Conservation (phyloP, 1,140 invertebrate genomes). For the Anastatus disparis region DNA sequence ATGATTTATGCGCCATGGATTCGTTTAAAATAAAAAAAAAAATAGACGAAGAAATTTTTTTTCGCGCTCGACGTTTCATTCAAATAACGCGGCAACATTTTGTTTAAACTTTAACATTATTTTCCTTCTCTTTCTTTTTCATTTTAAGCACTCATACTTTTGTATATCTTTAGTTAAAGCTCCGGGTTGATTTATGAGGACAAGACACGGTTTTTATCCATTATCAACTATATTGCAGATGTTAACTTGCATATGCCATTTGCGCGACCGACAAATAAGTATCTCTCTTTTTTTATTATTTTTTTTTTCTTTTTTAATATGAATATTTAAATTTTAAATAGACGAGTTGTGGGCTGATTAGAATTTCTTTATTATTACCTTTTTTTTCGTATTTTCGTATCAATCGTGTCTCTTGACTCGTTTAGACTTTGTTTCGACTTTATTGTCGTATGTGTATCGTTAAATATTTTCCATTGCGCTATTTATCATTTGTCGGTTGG, state of each 20-base stretch:
- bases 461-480: background rate
- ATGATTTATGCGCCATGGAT: constrained; percentile 11
- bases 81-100: background rate
- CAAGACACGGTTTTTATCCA: constrained; percentile 33
- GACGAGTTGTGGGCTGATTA: background rate
- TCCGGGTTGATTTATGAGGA: constrained; percentile 32
- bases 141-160: constrained; percentile 14
- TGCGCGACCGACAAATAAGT: constrained; percentile 11
- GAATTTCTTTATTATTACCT: background rate
- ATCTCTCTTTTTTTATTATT: too few relatives aligned
- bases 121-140: too few relatives aligned
- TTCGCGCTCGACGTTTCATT: too few relatives aligned
- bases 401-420: background rate
- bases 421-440: background rate
- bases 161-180: background rate
- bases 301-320: too few relatives aligned
- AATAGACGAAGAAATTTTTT: constrained; percentile 4
- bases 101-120: background rate
- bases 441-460: too few relatives aligned
- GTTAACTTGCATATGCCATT: constrained; percentile 15
- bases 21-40: too few relatives aligned
- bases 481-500: background rate
- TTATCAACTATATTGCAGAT: constrained; percentile 32
- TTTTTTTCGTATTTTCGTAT: too few relatives aligned
- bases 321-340: constrained; percentile 31